A percentile compares a stretch with the other conserved stretches of the same genome.
Conservation (phyloP, 2,113 vertebrate species). For the Ranitomeya variabilis region DNA sequence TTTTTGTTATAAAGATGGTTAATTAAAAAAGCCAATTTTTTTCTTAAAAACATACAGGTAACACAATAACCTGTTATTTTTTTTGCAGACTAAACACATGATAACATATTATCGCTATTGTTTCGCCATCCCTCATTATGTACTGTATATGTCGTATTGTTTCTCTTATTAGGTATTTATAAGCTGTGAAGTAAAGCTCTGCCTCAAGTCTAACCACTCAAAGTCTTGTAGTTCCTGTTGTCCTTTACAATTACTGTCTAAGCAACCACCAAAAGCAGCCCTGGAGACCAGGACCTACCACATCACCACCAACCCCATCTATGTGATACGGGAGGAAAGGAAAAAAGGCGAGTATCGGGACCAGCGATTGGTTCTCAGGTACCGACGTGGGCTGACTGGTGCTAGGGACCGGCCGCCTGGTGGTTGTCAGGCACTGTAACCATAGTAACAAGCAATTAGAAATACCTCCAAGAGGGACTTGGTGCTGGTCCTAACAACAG, state of each 20-base stretch:
- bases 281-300: constrained; percentile 39
- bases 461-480: no score
- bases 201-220: constrained; percentile 23
- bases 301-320: constrained; percentile 29
- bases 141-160: background rate
- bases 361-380: no score
- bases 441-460: no score
- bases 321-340: constrained; percentile 16
- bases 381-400: background rate
- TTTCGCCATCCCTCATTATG: background rate
- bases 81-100: background rate
- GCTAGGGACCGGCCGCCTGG: background rate
- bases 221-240: constrained; percentile 6
- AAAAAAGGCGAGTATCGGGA: constrained; percentile 22
- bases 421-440: no score
- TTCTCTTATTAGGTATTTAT: constrained; percentile 41
- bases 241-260: background rate
- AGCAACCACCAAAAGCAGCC: background rate
- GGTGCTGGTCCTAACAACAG: no score
- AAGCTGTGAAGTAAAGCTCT: constrained; percentile 58
- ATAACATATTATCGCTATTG: background rate
- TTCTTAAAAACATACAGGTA: no score
- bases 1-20: no score
- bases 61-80: no score
- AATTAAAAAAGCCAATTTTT: no score